These are phyloP conservation scores for Peucedramus taeniatus DNA, from an alignment of 2,113 vertebrate genomes.

Conservation along the genomic window DNA sequence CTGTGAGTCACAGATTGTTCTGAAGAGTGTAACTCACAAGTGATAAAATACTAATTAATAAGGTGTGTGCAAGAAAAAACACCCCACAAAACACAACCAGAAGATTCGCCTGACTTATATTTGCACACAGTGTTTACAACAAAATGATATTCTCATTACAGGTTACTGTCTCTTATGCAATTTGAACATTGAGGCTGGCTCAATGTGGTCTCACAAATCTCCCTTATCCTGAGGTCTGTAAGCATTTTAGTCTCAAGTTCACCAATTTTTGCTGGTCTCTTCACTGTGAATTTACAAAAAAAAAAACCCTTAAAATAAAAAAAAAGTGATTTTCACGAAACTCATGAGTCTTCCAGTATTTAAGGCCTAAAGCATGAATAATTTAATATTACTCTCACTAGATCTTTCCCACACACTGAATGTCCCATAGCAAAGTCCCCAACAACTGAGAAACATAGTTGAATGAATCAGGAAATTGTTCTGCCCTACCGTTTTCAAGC, in stretches of 20 bases:
- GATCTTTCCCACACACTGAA: not conserved
- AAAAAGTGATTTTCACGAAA: not conserved
- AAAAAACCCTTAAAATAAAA: not conserved
- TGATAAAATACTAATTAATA: not conserved
- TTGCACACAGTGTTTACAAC: not conserved
- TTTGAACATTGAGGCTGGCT: not conserved
- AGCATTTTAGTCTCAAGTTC: not conserved
- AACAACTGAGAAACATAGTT: not conserved
- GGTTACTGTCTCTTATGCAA: not conserved
- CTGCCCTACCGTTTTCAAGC: not conserved
- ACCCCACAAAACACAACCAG: not conserved
- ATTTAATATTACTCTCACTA: not conserved
- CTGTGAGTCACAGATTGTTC: not conserved
- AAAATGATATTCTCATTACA: not conserved
- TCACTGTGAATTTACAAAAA: not conserved
- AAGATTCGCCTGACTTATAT: not conserved
- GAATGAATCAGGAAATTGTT: not conserved
- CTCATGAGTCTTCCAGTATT: not conserved
- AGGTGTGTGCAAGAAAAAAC: not conserved
- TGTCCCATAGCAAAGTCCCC: not conserved
- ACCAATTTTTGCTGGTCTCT: not conserved
- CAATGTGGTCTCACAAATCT: not conserved
- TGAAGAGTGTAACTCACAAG: not conserved
- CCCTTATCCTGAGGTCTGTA: not conserved
- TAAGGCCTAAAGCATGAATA: not conserved